Conservation (phyloP, 2,113 vertebrate genomes). For the Centropus unirufus region DNA sequence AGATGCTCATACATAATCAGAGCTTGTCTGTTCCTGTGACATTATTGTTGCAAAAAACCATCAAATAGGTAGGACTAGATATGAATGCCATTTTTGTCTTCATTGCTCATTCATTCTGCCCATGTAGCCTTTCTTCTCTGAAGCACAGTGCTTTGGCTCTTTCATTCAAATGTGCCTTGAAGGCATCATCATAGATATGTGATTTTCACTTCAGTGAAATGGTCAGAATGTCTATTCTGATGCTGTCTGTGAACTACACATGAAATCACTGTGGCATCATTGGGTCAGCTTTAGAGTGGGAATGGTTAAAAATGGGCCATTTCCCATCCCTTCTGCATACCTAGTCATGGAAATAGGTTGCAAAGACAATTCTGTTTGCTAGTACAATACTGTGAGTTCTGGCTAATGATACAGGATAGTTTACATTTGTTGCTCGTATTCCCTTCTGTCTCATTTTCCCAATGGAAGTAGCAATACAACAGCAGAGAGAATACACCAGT, state of each 20-base stretch:
- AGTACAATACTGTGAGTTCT: neutral
- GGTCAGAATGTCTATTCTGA: neutral
- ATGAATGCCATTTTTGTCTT: slow-evolving; percentile 36
- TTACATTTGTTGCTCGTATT: neutral
- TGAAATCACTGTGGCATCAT: neutral
- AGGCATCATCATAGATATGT: neutral
- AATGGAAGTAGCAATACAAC: neutral
- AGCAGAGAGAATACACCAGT: neutral
- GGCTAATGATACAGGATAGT: neutral
- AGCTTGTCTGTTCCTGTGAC: slow-evolving; percentile 28
- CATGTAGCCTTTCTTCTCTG: neutral
- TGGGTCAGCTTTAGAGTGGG: neutral
- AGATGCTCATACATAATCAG: slow-evolving; percentile 61
- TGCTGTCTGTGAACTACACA: neutral
- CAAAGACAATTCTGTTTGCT: neutral
- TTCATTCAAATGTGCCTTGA: slow-evolving; percentile 12
- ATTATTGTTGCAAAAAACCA: slow-evolving; percentile 6
- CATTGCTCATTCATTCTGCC: neutral
- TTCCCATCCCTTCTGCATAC: neutral
- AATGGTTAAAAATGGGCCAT: neutral
- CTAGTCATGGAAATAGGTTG: neutral
- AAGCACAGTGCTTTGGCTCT: neutral
- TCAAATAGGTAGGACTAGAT: slow-evolving; percentile 27
- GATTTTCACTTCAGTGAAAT: neutral
- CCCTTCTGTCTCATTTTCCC: neutral